phyloP scores from a whole-genome alignment of 2,888 invertebrate species.

The Stratiomys singularior region DNA sequence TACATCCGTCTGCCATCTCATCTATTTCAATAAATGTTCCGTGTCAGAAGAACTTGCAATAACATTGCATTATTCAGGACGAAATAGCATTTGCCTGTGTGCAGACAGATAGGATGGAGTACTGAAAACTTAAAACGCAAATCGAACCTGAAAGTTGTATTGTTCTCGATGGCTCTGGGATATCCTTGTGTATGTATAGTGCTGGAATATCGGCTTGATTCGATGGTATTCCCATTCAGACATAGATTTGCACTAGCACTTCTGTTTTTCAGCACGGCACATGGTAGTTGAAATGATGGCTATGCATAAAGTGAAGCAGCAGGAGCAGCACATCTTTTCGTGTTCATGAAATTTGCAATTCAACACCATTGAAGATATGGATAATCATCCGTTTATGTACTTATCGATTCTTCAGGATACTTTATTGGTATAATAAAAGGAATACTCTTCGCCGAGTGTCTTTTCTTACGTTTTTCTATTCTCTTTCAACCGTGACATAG shows the following conservation, averaged over 20 bases:
- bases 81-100: not conserved
- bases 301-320: not conserved
- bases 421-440: slow-evolving; percentile 21
- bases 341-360: slow-evolving; percentile 46
- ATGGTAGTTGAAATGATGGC: not conserved
- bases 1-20: not conserved
- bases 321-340: not conserved
- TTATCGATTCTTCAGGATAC: slow-evolving; percentile 40
- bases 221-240: slow-evolving; percentile 1
- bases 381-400: slow-evolving; percentile 46
- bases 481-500: not conserved
- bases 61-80: slow-evolving; percentile 28
- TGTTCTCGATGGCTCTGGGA: not conserved
- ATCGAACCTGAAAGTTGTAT: slow-evolving; percentile 1
- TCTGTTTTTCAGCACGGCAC: not conserved
- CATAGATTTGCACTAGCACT: not conserved
- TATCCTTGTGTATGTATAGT: not conserved
- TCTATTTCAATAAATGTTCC: slow-evolving; percentile 38
- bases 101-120: not conserved
- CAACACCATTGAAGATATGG: slow-evolving; percentile 38
- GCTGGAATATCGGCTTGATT: slow-evolving; percentile 32
- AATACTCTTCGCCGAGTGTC: slow-evolving; percentile 35
- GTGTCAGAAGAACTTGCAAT: slow-evolving; percentile 28
- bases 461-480: not conserved
- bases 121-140: slow-evolving; percentile 29